phyloP scores from a whole-genome alignment of 2,113 vertebrate species.

The Tinamus guttatus region DNA sequence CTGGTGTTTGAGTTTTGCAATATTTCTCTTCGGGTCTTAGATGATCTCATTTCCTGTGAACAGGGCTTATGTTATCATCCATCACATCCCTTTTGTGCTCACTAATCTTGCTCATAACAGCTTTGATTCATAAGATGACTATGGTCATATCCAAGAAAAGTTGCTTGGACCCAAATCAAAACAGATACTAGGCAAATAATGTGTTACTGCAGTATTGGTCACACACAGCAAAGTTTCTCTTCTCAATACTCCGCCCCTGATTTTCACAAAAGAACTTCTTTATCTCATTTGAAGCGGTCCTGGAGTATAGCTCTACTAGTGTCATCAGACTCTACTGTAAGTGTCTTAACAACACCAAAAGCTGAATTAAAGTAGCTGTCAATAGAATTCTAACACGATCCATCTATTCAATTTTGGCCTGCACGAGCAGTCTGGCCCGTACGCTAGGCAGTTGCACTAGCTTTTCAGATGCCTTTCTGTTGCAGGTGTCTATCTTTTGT shows the following conservation, averaged over 20 bases:
- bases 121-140: background rate
- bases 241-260: background rate
- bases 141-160: background rate
- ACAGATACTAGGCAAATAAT: background rate
- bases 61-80: background rate
- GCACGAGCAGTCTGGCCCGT: background rate
- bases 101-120: constrained; percentile 17
- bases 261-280: background rate
- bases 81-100: constrained; percentile 21
- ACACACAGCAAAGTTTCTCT: background rate
- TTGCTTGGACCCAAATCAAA: background rate
- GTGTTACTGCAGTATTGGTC: background rate
- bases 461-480: rapidly evolving
- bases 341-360: background rate
- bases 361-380: constrained; percentile 11
- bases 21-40: constrained; percentile 14
- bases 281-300: background rate
- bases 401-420: background rate
- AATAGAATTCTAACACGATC: background rate
- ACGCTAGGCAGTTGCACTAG: background rate
- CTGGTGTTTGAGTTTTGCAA: background rate
- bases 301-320: background rate
- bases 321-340: background rate
- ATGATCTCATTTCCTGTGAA: constrained; percentile 61
- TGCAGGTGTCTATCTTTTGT: background rate